These are phyloP conservation scores for Centropus unirufus DNA, from an alignment of 2,113 vertebrate genomes.

Conservation along the genomic window DNA sequence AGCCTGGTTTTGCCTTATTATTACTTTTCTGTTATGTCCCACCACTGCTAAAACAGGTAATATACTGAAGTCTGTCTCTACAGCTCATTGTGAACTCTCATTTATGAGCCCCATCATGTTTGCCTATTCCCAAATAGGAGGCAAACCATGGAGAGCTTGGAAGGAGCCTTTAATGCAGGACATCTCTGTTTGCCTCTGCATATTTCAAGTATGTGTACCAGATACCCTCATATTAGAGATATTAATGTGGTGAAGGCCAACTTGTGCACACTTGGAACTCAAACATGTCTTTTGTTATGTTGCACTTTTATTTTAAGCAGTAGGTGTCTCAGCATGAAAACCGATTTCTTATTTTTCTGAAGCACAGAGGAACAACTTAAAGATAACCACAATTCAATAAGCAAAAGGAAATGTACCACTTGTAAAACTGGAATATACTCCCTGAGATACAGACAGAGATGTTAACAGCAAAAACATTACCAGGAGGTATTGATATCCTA, in stretches of 20 bases:
- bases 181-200: background rate
- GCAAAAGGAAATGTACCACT: background rate
- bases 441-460: background rate
- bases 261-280: background rate
- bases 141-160: background rate
- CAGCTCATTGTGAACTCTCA: background rate
- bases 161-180: background rate
- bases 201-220: background rate
- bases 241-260: background rate
- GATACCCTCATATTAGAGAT: background rate
- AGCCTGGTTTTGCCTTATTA: background rate
- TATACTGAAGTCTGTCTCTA: background rate
- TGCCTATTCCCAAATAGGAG: background rate
- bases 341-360: background rate
- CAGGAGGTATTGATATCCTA: background rate
- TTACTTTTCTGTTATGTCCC: background rate
- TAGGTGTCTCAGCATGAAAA: background rate
- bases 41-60: background rate
- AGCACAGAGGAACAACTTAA: background rate
- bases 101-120: background rate
- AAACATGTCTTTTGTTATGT: background rate
- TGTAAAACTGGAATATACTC: background rate
- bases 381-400: background rate
- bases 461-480: background rate
- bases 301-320: background rate